Evolutionary conservation across 1,140 invertebrate species (phyloP), one percentile per base, ranked within the genome.

Genomic region (Psilanteris sp.): DNA sequence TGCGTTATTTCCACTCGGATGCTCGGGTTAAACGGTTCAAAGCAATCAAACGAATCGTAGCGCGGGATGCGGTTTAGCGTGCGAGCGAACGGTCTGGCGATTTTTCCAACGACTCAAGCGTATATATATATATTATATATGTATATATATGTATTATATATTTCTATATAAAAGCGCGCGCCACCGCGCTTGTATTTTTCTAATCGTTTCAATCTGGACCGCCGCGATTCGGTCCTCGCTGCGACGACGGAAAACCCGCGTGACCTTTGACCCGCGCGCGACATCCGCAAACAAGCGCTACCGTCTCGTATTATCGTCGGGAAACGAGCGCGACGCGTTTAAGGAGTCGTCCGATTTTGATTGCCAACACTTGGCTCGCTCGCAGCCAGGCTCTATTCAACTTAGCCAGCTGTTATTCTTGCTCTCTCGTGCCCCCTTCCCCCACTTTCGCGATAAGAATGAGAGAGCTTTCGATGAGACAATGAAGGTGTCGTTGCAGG

Each of bases 401-500:
- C 34, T 61, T 37, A 61, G 55, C 67, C n/a, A 76, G 55, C 52
- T 62, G 54, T 43, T 72, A 72, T 62, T 55, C 36, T 55, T 62
- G 34, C 26, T 59, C 43, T 67, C 75, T 50, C 57, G 61, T 50
- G 44, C 68, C 76, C 64, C 68, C 55, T 67, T 13, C 31, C 39
- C 72, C 67, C 10, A 32, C 32, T 31, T 72, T 54, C 34, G 32
- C 52, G 87, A 87, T 88, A 88, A 88, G 86, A 87, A 86, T 85
- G 84, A 85, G 61, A 54, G 86, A 84, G 74, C 67, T 70, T 79
- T 76, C 78, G 43, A 48, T 68, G 62, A 77, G 79, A 89, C 87
- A 89, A 89, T 89, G 87, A 89, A 89, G 87, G 87, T 87, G 87
- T 88, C 87, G 87, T 89, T 88, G 87, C 87, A 89, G 87, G 87